Evolutionary conservation across 2,888 invertebrate species (phyloP).

Genomic region (Hemicrepidius hirtus): DNA sequence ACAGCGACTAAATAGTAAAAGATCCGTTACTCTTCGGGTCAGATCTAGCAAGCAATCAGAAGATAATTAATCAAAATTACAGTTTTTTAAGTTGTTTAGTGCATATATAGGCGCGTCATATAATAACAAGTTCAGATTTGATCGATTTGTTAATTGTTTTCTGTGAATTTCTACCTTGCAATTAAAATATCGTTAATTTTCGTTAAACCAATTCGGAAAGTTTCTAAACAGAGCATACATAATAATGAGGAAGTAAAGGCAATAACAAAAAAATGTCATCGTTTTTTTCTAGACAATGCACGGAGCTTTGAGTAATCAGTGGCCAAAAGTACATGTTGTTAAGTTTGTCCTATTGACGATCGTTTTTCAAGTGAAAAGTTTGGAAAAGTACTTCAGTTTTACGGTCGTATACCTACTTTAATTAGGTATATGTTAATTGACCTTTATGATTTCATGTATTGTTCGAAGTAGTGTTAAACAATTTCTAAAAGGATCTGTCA

Average conservation of each 20-base stretch:
- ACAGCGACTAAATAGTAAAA: conserved; percentile 35
- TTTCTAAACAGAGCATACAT: conserved; percentile 2
- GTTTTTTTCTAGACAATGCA: too few species aligned
- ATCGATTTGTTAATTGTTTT: too few species aligned
- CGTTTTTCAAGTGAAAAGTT: neutral
- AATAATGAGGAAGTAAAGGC: neutral
- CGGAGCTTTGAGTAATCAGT: conserved; percentile 17
- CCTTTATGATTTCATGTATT: conserved; percentile 8
- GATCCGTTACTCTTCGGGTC: conserved; percentile 41
- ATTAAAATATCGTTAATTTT: too few species aligned
- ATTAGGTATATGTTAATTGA: conserved; percentile 25
- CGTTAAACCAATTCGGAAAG: too few species aligned
- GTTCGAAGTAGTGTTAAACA: conserved; percentile 8
- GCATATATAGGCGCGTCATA: neutral
- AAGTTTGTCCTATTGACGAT: conserved; percentile 21
- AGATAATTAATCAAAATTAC: conserved; percentile 46
- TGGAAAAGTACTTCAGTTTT: conserved; percentile 11
- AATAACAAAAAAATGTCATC: neutral
- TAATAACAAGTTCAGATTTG: neutral
- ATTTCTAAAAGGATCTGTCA: conserved; percentile 2
- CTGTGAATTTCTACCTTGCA: neutral
- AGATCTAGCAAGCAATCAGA: conserved; percentile 38
- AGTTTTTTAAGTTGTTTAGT: conserved; percentile 15
- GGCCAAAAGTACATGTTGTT: conserved; percentile 24
- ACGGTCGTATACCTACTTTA: neutral